Evolutionary conservation across 2,888 invertebrate genomes (phyloP).

Genomic region (Lithophane leautieri): DNA sequence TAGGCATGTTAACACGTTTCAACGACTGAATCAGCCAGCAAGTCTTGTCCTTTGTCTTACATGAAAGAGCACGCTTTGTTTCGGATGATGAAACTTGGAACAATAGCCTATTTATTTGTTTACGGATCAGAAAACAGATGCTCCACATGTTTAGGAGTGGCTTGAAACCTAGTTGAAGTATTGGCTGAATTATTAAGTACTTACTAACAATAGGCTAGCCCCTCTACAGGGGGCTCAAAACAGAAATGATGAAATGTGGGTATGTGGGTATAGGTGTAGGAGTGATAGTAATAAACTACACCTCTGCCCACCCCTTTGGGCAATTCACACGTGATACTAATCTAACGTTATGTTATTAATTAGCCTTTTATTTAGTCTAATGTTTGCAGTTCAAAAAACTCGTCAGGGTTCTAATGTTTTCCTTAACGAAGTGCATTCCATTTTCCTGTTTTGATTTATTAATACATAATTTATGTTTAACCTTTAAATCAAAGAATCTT

Average conservation of each 20-base stretch:
- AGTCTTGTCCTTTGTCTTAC: slow-evolving; percentile 70
- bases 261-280: background rate
- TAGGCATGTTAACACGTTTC: slow-evolving; percentile 15
- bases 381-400: slow-evolving; percentile 14
- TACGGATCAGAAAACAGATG: slow-evolving; percentile 75
- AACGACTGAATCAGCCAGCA: slow-evolving; percentile 52
- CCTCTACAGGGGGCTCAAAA: background rate
- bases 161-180: slow-evolving; percentile 10
- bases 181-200: slow-evolving; percentile 11
- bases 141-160: slow-evolving; percentile 67
- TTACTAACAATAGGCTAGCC: background rate
- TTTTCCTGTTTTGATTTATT: slow-evolving; percentile 17
- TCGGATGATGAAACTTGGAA: slow-evolving; percentile 78
- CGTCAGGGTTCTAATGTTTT: slow-evolving; percentile 1
- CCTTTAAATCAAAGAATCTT: background rate
- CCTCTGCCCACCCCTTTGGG: background rate
- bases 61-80: slow-evolving; percentile 75
- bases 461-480: background rate
- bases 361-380: background rate
- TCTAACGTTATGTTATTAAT: slow-evolving; percentile 1
- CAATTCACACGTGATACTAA: background rate
- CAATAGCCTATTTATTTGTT: slow-evolving; percentile 84
- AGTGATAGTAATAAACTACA: background rate
- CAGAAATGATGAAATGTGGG: background rate
- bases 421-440: background rate